Evolutionary conservation across 2,888 invertebrate species (phyloP), one percentile per base, ranked within the genome.

Genomic region (Hyppa rectilinea): DNA sequence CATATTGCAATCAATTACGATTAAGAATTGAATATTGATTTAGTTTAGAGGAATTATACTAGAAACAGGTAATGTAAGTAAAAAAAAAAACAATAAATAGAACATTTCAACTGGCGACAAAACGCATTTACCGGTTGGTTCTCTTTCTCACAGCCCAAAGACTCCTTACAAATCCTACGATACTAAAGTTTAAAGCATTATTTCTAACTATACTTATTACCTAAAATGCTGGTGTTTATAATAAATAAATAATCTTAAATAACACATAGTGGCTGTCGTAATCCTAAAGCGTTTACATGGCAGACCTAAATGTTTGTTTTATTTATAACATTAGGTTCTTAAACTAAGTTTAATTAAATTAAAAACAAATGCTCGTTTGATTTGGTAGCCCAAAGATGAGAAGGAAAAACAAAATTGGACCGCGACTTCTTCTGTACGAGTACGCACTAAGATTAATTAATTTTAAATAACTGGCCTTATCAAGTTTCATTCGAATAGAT

Each of bases 91-190:
- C n/a, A 49, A 60, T 73, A 64, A 66, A 62, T 31, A 49, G 64
- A 69, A 69, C 53, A 55, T 73, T 62, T 36, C 26, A 71, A 61
- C 34, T 74, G 38, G 23, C 61, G 43, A 75, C 70, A 61, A n/a
- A 53, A 81, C 62, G 67, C 81, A 73, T 78, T 82, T 79, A 71
- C 72, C 72, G 61, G 84, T 81, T 84, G 87, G 85, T 87, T 87
- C 82, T 84, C 84, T 85, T 86, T 87, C 88, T 91, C 91, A 92
- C 91, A 92, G 92, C 92, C 92, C 87, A 80, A 80, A 81, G 81
- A 84, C 75, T 85, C 71, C 71, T 81, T 78, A 85, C 55, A 72
- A 71, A 82, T 61, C 9, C 67, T 78, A 81, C 53, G 64, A 78
- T 72, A 70, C 67, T 81, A 65, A 49, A 69, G 4, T 60, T 72